These are phyloP conservation scores for Catalaphyllia jardinei DNA, from an alignment of 64 coral and sea anemone genomes.

Conservation along the genomic window DNA sequence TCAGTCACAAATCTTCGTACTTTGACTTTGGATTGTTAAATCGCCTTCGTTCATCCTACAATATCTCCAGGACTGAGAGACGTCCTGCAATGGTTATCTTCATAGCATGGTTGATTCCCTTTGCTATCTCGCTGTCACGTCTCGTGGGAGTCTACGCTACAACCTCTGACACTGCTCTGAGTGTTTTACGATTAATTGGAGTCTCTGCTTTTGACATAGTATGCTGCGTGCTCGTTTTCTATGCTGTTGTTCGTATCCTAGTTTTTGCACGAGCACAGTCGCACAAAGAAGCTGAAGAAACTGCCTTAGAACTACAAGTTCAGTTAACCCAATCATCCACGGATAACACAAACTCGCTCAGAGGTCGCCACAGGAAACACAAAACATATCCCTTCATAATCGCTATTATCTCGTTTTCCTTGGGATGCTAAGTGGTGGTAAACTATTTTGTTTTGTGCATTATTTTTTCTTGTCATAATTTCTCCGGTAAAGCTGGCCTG, in stretches of 20 bases:
- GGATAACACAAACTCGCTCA: too few species aligned
- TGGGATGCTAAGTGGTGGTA: neutral
- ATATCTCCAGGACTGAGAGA: neutral
- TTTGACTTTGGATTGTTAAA: neutral
- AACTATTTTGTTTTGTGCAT: neutral
- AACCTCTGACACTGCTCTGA: too few species aligned
- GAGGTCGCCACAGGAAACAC: too few species aligned
- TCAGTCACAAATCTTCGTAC: neutral
- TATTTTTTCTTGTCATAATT: neutral
- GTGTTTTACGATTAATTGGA: too few species aligned
- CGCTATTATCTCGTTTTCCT: neutral
- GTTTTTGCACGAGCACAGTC: too few species aligned
- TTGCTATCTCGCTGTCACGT: neutral
- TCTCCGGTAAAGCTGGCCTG: neutral
- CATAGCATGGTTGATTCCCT: neutral
- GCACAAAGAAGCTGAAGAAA: too few species aligned
- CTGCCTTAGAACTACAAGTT: too few species aligned
- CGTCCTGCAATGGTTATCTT: neutral
- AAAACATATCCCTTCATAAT: neutral
- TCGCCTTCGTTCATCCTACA: conserved; percentile 8
- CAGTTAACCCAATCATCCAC: too few species aligned
- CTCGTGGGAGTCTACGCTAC: neutral
- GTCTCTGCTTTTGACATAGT: too few species aligned
- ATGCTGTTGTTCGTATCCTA: too few species aligned
- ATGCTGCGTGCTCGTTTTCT: too few species aligned